phyloP scores from a whole-genome alignment of 2,888 invertebrate genomes.

The Pristionchus exspectatus region DNA sequence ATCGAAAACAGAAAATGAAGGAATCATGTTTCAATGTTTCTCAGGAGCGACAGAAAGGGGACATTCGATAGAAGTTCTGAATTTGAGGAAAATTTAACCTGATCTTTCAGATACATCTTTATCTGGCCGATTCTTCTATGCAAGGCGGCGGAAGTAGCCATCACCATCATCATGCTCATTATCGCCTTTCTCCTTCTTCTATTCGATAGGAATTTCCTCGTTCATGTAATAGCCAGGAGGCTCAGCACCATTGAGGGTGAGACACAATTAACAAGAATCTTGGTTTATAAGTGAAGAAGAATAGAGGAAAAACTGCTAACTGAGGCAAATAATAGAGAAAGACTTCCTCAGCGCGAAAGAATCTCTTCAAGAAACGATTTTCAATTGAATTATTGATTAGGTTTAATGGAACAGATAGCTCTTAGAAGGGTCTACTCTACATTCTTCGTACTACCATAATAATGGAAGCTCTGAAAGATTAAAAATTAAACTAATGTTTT shows the following conservation, averaged over 20 bases:
- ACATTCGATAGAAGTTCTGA: neutral
- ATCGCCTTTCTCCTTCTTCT: slow-evolving; percentile 27
- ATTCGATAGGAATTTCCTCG: slow-evolving; percentile 17
- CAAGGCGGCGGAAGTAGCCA: slow-evolving; percentile 34
- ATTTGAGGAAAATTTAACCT: neutral
- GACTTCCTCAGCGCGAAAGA: neutral
- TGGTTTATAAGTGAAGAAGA: too few species aligned
- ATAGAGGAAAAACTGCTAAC: too few species aligned
- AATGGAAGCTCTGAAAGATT: neutral
- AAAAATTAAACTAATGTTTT: neutral
- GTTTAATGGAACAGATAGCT: neutral
- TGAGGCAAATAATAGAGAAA: too few species aligned
- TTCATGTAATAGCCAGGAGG: slow-evolving; percentile 19
- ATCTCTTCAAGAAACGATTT: neutral
- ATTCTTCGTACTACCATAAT: neutral
- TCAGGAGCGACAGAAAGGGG: too few species aligned
- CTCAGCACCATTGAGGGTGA: slow-evolving; percentile 37
- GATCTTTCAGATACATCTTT: slow-evolving; percentile 48
- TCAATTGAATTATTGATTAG: neutral
- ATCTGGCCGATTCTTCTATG: slow-evolving; percentile 48
- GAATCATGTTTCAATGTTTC: too few species aligned
- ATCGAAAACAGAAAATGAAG: too few species aligned
- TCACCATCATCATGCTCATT: slow-evolving; percentile 41
- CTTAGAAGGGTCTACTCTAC: neutral
- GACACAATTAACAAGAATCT: too few species aligned